Conservation (phyloP, 2,888 invertebrate genomes). For the Trichopoda pennipes region DNA sequence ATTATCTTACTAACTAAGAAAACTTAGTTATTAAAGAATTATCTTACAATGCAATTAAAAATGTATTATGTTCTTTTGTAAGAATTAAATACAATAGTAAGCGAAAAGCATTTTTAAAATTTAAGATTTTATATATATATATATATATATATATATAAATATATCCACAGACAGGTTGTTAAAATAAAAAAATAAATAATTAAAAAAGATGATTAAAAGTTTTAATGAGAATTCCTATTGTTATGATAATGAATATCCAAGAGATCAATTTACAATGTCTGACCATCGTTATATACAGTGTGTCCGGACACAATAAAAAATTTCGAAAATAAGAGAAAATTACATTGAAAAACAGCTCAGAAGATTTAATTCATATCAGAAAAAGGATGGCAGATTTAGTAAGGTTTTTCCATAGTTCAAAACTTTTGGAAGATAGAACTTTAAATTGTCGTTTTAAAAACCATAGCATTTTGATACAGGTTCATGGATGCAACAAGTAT, state of each 20-base stretch:
- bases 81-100: too few relatives aligned
- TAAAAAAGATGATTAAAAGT: conserved; percentile 39
- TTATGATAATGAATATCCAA: conserved; percentile 66
- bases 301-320: neutral
- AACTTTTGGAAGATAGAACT: too few relatives aligned
- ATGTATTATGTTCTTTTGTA: too few relatives aligned
- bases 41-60: conserved; percentile 4
- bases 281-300: conserved; percentile 6
- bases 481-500: too few relatives aligned
- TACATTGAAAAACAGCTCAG: neutral
- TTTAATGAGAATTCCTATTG: conserved; percentile 61
- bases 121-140: neutral
- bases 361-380: too few relatives aligned
- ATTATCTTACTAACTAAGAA: neutral
- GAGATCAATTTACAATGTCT: conserved; percentile 63
- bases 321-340: neutral
- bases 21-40: too few relatives aligned
- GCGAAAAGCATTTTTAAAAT: too few relatives aligned
- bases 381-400: too few relatives aligned
- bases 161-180: conserved; percentile 3
- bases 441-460: too few relatives aligned
- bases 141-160: neutral
- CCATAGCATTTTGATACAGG: too few relatives aligned
- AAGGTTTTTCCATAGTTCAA: too few relatives aligned
- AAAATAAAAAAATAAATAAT: conserved; percentile 19